These are phyloP conservation scores for Spea multiplicata DNA, from an alignment of 2,113 vertebrate species.

Conservation along the genomic window DNA sequence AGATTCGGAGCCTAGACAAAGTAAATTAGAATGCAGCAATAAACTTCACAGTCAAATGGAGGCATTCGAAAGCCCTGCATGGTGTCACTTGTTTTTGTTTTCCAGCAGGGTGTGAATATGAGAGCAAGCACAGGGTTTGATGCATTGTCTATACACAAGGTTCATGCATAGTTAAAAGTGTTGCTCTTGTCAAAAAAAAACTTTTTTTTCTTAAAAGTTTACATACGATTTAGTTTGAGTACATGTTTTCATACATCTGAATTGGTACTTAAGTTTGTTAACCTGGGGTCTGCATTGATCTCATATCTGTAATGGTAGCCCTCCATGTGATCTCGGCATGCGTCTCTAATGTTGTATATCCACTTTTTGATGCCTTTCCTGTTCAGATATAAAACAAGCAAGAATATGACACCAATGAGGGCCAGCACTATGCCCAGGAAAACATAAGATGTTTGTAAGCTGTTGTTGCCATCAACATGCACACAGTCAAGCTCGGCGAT, in stretches of 20 bases:
- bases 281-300: slow-evolving; percentile 88
- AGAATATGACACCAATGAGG: slow-evolving; percentile 93
- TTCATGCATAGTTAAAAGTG: slow-evolving; percentile 75
- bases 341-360: slow-evolving; percentile 96
- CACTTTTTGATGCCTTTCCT: slow-evolving; percentile 97
- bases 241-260: slow-evolving; percentile 78
- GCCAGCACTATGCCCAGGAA: slow-evolving; percentile 94
- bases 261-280: slow-evolving; percentile 93
- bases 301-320: slow-evolving; percentile 98
- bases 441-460: slow-evolving; percentile 91
- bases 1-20: slow-evolving; percentile 49
- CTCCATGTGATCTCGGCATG: slow-evolving; percentile 98
- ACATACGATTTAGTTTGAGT: neutral
- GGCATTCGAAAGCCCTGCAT: slow-evolving; percentile 48
- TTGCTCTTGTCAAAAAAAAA: slow-evolving; percentile 24
- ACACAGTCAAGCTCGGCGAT: slow-evolving; percentile 69
- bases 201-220: slow-evolving; percentile 42
- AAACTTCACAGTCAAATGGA: slow-evolving; percentile 58
- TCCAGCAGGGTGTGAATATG: slow-evolving; percentile 44
- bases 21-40: slow-evolving; percentile 49
- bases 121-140: slow-evolving; percentile 54
- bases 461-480: slow-evolving; percentile 65
- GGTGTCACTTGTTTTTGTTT: slow-evolving; percentile 50
- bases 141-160: slow-evolving; percentile 62
- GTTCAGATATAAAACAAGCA: slow-evolving; percentile 96